These are phyloP conservation scores for Mormoops blainvillei DNA, from an alignment of 2,113 vertebrate species.

Conservation along the genomic window DNA sequence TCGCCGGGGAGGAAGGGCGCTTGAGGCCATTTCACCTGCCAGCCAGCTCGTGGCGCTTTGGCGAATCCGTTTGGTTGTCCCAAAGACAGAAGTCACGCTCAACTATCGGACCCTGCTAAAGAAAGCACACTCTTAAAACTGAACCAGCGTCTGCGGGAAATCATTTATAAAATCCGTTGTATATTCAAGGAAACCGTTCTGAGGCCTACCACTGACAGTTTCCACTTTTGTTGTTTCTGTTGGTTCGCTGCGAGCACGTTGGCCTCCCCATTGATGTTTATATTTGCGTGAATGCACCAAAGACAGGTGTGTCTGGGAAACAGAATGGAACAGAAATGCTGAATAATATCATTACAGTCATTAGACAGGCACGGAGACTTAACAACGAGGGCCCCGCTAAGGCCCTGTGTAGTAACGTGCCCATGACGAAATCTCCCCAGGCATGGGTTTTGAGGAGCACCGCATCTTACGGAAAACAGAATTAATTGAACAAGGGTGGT, in stretches of 20 bases:
- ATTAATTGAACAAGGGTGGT: not conserved
- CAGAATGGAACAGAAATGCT: not conserved
- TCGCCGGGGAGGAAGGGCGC: not conserved
- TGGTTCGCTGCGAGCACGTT: not conserved
- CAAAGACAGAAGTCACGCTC: not conserved
- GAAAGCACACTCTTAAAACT: not conserved
- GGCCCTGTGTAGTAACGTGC: not conserved
- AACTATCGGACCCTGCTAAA: not conserved
- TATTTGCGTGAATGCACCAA: not conserved
- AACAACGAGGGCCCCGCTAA: too few relatives aligned
- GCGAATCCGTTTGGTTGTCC: not conserved
- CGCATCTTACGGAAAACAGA: not conserved
- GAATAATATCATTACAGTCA: too few relatives aligned
- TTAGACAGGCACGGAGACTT: not conserved
- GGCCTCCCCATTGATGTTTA: not conserved
- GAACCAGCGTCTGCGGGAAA: not conserved
- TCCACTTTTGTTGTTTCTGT: not conserved
- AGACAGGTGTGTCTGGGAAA: not conserved
- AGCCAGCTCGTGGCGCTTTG: not conserved
- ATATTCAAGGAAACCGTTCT: not conserved
- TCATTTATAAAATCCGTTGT: not conserved
- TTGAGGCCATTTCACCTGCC: not conserved
- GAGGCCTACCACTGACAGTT: rapidly evolving
- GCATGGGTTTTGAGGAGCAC: not conserved
- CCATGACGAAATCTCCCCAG: not conserved